Conservation (phyloP, 2,888 invertebrate genomes). For the Ceraclea dissimilis region DNA sequence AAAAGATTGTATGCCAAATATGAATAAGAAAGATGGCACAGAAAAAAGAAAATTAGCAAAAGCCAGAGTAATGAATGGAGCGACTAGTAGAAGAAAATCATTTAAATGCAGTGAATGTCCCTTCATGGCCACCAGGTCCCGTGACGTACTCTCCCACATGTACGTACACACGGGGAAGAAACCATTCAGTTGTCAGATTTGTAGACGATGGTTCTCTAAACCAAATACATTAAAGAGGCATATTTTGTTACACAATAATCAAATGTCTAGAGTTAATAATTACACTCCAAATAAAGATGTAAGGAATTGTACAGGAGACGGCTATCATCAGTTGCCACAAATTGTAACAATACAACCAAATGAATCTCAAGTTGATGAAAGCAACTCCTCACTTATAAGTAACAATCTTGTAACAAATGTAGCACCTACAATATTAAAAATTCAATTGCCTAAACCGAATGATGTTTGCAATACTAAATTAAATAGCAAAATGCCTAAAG, state of each 20-base stretch:
- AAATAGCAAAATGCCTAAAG: background rate
- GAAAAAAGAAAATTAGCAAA: background rate
- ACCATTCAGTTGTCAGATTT: background rate
- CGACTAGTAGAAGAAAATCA: background rate
- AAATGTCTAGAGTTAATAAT: background rate
- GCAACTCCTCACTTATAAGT: background rate
- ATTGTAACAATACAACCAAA: background rate
- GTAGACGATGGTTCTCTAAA: constrained; percentile 1
- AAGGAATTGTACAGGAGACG: background rate
- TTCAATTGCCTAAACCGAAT: background rate
- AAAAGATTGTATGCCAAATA: background rate
- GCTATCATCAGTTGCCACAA: background rate
- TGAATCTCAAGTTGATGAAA: background rate
- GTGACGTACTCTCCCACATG: background rate
- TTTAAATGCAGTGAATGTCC: constrained; percentile 7
- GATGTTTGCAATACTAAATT: too few species aligned
- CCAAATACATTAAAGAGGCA: background rate
- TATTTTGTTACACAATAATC: background rate
- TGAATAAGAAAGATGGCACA: background rate
- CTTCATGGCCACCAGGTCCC: background rate
- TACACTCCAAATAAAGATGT: background rate
- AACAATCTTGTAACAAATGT: background rate
- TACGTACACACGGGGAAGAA: background rate
- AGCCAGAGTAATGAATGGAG: background rate
- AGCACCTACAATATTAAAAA: background rate